These are phyloP conservation scores for Cephus pygmeus DNA, from an alignment of 2,888 invertebrate genomes.

Conservation along the genomic window DNA sequence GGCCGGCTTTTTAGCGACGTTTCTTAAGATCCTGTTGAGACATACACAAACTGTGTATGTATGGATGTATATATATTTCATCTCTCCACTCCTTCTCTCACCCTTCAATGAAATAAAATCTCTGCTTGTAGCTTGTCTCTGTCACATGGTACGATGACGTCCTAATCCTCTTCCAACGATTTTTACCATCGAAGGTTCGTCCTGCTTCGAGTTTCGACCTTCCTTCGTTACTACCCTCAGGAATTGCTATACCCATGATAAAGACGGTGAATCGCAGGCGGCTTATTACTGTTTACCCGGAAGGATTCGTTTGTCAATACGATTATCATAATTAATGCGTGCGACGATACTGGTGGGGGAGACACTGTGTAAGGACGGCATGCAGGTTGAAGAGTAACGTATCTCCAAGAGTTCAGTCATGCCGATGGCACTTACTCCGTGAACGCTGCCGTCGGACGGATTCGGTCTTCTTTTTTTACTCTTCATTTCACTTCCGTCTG, in stretches of 20 bases:
- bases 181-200: background rate
- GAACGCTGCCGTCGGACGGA: background rate
- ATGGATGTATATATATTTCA: background rate
- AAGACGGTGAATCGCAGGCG: background rate
- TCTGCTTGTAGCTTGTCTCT: background rate
- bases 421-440: slow-evolving; percentile 5
- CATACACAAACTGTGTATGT: background rate
- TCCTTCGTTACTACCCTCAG: background rate
- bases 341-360: slow-evolving; percentile 4
- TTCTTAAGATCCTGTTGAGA: background rate
- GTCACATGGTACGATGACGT: background rate
- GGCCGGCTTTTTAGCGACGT: slow-evolving; percentile 1
- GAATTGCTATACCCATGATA: background rate
- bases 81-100: background rate
- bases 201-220: background rate
- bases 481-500: background rate
- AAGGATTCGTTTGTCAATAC: background rate
- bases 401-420: slow-evolving; percentile 7
- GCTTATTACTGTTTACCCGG: background rate
- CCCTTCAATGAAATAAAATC: background rate
- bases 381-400: slow-evolving; percentile 2
- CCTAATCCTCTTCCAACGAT: background rate
- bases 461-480: background rate
- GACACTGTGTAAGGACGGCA: background rate
- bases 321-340: slow-evolving; percentile 7